Base-by-base conservation (phyloP, 2,888 invertebrate genomes). In the Noctua janthe region DNA sequence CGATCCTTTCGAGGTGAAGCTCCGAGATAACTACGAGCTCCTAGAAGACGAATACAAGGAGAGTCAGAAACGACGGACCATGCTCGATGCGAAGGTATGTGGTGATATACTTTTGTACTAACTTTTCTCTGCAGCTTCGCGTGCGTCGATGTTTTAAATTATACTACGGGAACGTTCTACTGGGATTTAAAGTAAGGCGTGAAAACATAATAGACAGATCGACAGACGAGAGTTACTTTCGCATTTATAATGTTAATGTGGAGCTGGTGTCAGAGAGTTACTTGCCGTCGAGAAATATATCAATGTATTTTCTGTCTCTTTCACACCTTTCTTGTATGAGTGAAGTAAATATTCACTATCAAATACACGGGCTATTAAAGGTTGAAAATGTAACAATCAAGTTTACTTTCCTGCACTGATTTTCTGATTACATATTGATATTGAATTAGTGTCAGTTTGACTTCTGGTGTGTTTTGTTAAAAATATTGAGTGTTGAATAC, bases 1-100 rank as follows among this genome's bases (percentile, higher is more conserved):
- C 93, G 99, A 99, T 97, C 99, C 99, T 0, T 99, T 99, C 93
- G 99, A 99, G 96, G 99, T 99, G 6, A 99, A 99, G 92, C 97
- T 99, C 13, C 98, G 99, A 0, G 99, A 99, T 91, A 99, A 99
- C 94, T 99, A 99, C 94, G 99, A 99, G 93, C 97, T 99, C 0
- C 94, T 99, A 71, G 99, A 99, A 91, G 99, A 99, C 92, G 99
- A 99, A 94, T 99, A 99, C 91, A 98, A 98, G 90, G 99, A 99
- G 94, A 99, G 99, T 92, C 97, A 99, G 91, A 99, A 99, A 93
- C 97, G 99, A 39, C 98, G 98, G 83, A 98, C 98, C 79, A 98
- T 99, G 97, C 97, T 99, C 49, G 99, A 99, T 91, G 98, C 98
- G 39, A 99, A 99, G 97, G 98, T 64, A 47, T n/a, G 43, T 15